Base-by-base conservation (phyloP, 2,888 invertebrate genomes). In the Caenorhabditis panamensis region DNA sequence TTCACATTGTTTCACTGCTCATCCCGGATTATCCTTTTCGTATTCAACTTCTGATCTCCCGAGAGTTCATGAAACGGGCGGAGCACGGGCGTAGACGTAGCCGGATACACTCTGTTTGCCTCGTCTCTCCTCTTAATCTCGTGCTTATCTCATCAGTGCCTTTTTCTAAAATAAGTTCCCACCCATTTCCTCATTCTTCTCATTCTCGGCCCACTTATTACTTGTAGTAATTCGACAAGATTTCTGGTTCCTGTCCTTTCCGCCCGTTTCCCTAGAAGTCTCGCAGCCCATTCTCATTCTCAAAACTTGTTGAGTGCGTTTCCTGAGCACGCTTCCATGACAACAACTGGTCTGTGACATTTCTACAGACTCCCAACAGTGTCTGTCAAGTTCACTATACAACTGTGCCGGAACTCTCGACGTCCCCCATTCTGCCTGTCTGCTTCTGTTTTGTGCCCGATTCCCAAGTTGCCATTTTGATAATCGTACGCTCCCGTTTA, bases 371-470 rank as follows among this genome's bases (percentile, higher is more conserved):
- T 41, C 41, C 41, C 41, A 41, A 41, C 41, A n/a, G n/a, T 41
- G 41, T 41, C 13, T 41, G 13, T 41, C 41, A 41, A 41, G 41
- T 41, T 41, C 41, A 41, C 41, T 41, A 41, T 41, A 41, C 41
- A 41, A 41, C 41, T 41, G 41, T 41, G 41, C 41, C 41, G 6
- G 41, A 13, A 41, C 24, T 26, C 54, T 26, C 44, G 51, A n/a
- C 53, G 51, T 66, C 24, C 47, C 28, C 41, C 13, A 4, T 26
- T 49, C 47, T 36, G 13, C 49, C 20, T 36, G 31, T 68, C 68
- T 49, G 18, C 44, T 72, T 72, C 72, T 72, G 72, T 72, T 72
- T 72, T 72, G 72, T 72, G 63, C 56, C 49, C 54, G 8, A 28
- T 37, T 18, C 44, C 20, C 54, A 26, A 26, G 28, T 11, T 61